Conservation (phyloP, 2,113 vertebrate genomes). For the Condylura cristata region DNA sequence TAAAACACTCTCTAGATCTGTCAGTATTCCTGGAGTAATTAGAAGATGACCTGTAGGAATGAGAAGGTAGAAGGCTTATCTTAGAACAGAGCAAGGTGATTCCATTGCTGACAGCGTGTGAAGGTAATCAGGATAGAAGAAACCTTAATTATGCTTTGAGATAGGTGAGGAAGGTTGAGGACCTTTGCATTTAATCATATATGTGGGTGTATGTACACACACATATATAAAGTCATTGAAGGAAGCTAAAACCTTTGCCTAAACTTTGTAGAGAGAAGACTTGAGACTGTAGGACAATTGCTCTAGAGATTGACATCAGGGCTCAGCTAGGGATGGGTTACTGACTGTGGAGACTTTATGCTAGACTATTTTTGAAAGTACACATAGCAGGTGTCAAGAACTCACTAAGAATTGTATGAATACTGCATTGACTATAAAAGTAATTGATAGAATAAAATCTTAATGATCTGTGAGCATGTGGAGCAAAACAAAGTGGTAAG, state of each 20-base stretch:
- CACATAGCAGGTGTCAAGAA: background rate
- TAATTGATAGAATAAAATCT: background rate
- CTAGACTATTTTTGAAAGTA: background rate
- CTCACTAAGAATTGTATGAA: background rate
- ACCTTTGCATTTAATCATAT: background rate
- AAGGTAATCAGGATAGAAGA: background rate
- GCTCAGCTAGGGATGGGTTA: background rate
- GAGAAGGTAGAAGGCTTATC: background rate
- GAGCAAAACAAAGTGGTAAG: background rate
- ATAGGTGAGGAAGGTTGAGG: background rate
- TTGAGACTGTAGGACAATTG: background rate
- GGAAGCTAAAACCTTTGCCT: background rate
- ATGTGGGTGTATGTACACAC: too few species aligned
- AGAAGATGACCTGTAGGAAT: background rate
- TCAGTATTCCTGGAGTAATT: background rate
- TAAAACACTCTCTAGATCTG: background rate
- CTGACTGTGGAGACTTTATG: background rate
- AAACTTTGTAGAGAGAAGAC: background rate
- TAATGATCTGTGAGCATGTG: conserved; percentile 10
- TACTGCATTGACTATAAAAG: background rate
- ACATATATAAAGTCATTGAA: background rate
- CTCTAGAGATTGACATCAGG: background rate
- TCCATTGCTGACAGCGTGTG: background rate
- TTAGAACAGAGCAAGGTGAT: background rate
- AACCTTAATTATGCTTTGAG: background rate